These are phyloP conservation scores for Strigamia transsilvanica DNA, from an alignment of 2,888 invertebrate genomes.

Conservation along the genomic window DNA sequence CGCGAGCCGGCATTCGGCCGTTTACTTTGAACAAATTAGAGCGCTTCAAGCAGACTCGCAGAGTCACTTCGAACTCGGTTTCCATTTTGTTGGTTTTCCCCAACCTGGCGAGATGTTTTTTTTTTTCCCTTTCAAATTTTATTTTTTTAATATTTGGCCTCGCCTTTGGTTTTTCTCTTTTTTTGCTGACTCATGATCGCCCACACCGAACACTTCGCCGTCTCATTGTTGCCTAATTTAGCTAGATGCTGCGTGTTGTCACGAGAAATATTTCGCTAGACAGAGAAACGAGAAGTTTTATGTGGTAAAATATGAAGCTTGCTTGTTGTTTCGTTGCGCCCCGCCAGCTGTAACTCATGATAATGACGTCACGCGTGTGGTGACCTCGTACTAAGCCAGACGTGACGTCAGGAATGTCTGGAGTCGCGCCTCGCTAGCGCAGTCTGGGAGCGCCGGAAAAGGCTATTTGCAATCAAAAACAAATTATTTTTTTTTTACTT, in stretches of 20 bases:
- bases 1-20: too few species aligned
- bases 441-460: conserved; percentile 20
- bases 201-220: neutral
- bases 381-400: conserved; percentile 20
- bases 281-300: too few species aligned
- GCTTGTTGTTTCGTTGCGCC: neutral
- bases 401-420: conserved; percentile 1
- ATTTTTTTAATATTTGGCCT: neutral
- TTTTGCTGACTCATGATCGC: neutral
- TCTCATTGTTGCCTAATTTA: neutral
- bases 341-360: conserved; percentile 20
- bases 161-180: neutral
- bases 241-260: neutral
- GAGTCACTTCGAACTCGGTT: neutral
- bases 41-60: neutral
- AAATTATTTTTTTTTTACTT: neutral
- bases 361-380: conserved; percentile 11
- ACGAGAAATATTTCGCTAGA: too few species aligned
- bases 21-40: too few species aligned
- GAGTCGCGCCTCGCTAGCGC: conserved; percentile 20
- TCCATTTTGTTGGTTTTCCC: too few species aligned
- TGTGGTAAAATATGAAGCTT: too few species aligned
- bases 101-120: too few species aligned
- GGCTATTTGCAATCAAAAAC: conserved; percentile 13
- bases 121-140: neutral